These are phyloP conservation scores for Eristalis intricaria DNA, from an alignment of 2,888 invertebrate genomes.

Conservation along the genomic window DNA sequence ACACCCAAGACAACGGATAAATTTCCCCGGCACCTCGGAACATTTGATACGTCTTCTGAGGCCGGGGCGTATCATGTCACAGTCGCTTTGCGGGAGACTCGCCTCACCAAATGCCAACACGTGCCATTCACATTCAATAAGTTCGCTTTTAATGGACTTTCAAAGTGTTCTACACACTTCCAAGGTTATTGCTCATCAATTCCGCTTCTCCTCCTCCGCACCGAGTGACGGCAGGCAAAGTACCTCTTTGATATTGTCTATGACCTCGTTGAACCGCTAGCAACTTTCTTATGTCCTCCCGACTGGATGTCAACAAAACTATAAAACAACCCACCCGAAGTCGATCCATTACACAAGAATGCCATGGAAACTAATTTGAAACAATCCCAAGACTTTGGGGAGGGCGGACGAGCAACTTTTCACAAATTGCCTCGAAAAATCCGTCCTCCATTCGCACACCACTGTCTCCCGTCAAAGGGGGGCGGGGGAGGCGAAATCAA, in stretches of 20 bases:
- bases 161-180: background rate
- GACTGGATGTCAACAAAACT: constrained; percentile 45
- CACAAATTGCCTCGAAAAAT: background rate
- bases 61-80: background rate
- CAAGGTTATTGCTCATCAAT: background rate
- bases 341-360: constrained; percentile 8
- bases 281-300: background rate
- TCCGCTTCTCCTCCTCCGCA: background rate
- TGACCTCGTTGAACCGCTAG: constrained; percentile 1
- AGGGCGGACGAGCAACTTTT: background rate
- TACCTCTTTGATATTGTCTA: background rate
- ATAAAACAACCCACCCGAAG: constrained; percentile 39
- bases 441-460: background rate
- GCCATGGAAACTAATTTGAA: constrained; percentile 50
- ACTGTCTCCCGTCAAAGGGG: background rate
- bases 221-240: background rate
- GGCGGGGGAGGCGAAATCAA: background rate
- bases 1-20: background rate
- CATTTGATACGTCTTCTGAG: background rate
- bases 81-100: background rate
- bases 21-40: background rate
- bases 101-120: background rate
- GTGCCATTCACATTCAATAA: background rate
- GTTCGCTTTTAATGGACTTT: background rate
- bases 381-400: constrained; percentile 41